Percentiles rank a stretch among this genome's conserved stretches.
These are phyloP conservation scores for Mustelus asterias DNA, from an alignment of 2,113 vertebrate species.

Conservation along the genomic window DNA sequence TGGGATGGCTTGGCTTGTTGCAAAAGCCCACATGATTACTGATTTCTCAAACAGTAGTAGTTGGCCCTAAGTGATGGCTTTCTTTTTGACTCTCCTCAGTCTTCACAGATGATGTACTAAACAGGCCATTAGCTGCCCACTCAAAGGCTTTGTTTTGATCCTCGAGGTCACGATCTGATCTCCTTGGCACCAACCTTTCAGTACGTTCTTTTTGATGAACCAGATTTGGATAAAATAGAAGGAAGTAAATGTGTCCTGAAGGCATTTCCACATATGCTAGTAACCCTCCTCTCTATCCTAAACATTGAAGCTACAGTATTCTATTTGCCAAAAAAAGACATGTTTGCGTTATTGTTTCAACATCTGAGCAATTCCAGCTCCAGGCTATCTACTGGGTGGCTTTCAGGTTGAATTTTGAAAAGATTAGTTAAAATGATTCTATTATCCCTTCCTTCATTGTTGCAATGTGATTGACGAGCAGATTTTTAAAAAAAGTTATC, in stretches of 20 bases:
- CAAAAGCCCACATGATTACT: constrained; percentile 44
- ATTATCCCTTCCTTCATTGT: background rate
- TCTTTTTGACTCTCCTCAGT: constrained; percentile 48
- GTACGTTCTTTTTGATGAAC: constrained; percentile 51
- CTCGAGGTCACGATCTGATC: constrained; percentile 55
- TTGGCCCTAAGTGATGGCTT: constrained; percentile 52
- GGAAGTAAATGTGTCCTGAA: constrained; percentile 40
- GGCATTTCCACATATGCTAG: constrained; percentile 36
- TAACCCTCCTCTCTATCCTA: background rate
- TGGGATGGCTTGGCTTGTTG: constrained; percentile 44
- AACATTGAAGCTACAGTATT: background rate
- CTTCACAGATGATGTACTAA: constrained; percentile 62
- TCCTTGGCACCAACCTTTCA: constrained; percentile 51
- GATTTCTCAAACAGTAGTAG: constrained; percentile 54
- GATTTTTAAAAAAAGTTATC: background rate
- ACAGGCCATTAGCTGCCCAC: constrained; percentile 58
- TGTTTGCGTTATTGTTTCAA: background rate
- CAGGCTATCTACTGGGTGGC: background rate
- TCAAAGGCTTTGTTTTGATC: constrained; percentile 65
- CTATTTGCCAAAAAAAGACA: background rate
- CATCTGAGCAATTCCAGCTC: background rate
- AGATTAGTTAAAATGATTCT: background rate
- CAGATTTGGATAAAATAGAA: constrained; percentile 38
- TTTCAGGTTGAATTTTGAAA: background rate
- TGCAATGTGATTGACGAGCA: background rate